Base-by-base conservation (phyloP, 2,888 invertebrate genomes). In the Lamproptera curius region DNA sequence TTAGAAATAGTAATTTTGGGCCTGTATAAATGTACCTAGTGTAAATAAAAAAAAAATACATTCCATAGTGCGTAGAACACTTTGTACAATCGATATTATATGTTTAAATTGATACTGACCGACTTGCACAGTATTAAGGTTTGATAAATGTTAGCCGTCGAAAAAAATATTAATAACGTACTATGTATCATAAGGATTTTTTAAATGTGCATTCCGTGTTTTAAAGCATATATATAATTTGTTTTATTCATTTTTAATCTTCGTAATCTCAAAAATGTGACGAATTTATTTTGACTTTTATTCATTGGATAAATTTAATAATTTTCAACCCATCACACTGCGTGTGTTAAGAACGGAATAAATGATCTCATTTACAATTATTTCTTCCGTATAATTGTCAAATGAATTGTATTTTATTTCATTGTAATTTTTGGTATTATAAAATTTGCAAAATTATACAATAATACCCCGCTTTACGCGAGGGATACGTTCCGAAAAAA, bases 1-100 rank as follows among this genome's bases (percentile, higher is more conserved):
- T 37, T 74, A 70, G 67, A 52, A 50, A 63, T 77, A 79, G 78
- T 72, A 64, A 69, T 68, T 65, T 72, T 76, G 61, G 76, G 69
- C 70, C 67, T 77, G 74, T 74, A 62, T 48, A 15, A 48, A 43
- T 76, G 61, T 66, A 61, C 55, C 57, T 63, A 61, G 51, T 71
- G 67, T 71, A 67, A 63, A 70, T 61, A 67, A 59, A 52, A 49
- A n/a, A 28, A 10, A 28, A 8, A 50, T 45, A 64, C 66, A 68
- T 67, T 67, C 62, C 65, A 58, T 58, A 57, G 47, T 52, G 26
- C 15, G 43, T 48, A 43, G 42, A 26, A 48, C 43, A 48, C 48
- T 48, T 42, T 48, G 47, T 48, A 43, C 43, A 43, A 48, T 42
- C 42, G 23, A 38, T 43, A 14, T 11, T 33, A 28, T 35, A 46